Base-by-base conservation (phyloP, 2,113 vertebrate species). In the Colaptes auratus region DNA sequence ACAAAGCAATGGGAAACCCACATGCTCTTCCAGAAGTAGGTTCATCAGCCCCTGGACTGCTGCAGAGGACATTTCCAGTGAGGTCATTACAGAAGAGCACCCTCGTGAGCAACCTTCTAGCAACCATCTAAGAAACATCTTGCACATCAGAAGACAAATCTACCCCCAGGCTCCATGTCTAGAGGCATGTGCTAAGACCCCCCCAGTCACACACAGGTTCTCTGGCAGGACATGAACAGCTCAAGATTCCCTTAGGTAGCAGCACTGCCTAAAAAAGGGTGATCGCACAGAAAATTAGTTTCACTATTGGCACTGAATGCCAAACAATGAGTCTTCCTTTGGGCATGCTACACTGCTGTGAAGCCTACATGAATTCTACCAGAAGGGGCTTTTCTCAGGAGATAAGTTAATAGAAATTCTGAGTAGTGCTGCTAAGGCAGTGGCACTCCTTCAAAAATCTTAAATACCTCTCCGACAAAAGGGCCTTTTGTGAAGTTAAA, bases 161-260 rank as follows among this genome's bases (percentile, higher is more conserved):
- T 3, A 0, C 24, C 20, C 27, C 15, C 3, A 2, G 35, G 60
- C 23, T 19, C 72, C 2, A 2, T 0, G 5, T 2, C 5, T 10
- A 70, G 50, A 52, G 31, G 31, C 39, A 46, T 6, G 8, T 2
- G 19, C 9, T 77, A 59, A 2, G 0, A 20, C 31, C 50, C 30
- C 9, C 28, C 28, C 56, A 15, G 17, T 5, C 7, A 6, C 9
- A 13, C 58, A 20, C 12, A 12, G 3, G 1, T 31, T n/a, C 53
- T 46, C 35, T 6, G 0, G 55, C 39, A 82, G 25, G 14, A 0
- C 6, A 30, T 60, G 48, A 64, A 28, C 7, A 72, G n/a, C 52
- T 39, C 35, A 24, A 16, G 6, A 10, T 53, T 52, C 88, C 86
- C 59, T 55, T 1, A 31, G 4, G 10, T 46, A 81, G 61, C 31